Conservation (phyloP, 2,797 vertebrate species). For the Silurus lanzhouensis region DNA sequence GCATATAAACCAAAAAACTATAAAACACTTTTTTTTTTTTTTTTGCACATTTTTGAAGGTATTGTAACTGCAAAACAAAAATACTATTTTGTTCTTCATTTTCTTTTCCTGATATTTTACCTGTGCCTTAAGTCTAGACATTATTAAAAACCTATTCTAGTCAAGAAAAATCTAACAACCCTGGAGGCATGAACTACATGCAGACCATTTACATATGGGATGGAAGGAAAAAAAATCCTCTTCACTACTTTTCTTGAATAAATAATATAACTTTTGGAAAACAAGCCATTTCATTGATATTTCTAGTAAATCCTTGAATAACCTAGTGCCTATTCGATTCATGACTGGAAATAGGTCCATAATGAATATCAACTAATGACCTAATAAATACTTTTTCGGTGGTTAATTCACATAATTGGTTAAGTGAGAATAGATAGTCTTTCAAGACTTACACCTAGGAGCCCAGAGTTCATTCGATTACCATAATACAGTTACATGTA, state of each 20-base stretch:
- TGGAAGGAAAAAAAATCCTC: neutral
- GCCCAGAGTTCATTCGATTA: constrained; percentile 12
- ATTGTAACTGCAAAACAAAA: too few species aligned
- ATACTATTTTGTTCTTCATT: neutral
- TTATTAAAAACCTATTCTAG: neutral
- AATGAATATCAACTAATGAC: neutral
- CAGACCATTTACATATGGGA: neutral
- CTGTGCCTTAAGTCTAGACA: neutral
- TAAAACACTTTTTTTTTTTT: too few species aligned
- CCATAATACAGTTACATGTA: constrained; percentile 14
- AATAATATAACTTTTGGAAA: neutral
- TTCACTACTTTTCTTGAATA: neutral
- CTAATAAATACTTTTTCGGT: neutral
- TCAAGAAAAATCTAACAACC: neutral
- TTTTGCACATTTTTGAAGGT: too few species aligned
- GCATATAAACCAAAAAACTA: too few species aligned
- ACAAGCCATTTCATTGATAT: neutral
- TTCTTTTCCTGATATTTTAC: neutral
- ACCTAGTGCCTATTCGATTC: neutral
- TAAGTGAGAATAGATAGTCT: constrained; percentile 1
- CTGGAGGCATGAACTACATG: neutral
- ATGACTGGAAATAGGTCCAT: neutral
- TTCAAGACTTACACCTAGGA: constrained; percentile 1
- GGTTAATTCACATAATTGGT: constrained; percentile 14
- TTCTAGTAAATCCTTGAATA: neutral